Percentiles rank a stretch among this genome's conserved stretches.
Evolutionary conservation across 2,797 vertebrate genomes (phyloP).

Genomic region (Hydrolagus colliei): DNA sequence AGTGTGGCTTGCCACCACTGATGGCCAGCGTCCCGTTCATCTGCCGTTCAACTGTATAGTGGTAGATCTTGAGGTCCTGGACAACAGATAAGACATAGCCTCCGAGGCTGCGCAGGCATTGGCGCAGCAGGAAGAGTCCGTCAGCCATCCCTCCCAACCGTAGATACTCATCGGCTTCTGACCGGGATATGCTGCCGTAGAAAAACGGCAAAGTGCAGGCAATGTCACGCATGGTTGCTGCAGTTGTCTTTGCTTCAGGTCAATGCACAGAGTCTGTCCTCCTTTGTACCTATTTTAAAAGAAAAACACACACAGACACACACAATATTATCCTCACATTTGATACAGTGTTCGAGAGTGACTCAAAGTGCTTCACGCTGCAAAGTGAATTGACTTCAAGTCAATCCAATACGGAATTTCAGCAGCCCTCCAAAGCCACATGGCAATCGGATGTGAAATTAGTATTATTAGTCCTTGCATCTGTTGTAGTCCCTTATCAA

Average conservation of each 20-base stretch:
- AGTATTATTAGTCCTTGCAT: no score
- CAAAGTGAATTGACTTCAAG: no score
- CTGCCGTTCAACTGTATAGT: conserved; percentile 86
- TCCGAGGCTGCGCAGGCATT: conserved; percentile 84
- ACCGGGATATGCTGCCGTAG: conserved; percentile 85
- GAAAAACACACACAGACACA: no score
- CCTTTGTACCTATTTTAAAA: neutral
- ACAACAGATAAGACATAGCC: conserved; percentile 90
- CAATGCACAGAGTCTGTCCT: neutral
- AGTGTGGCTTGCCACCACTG: conserved; percentile 77
- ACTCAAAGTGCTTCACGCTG: no score
- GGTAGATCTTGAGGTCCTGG: conserved; percentile 73
- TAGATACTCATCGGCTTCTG: conserved; percentile 80
- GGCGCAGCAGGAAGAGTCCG: conserved; percentile 82
- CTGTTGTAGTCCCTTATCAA: no score
- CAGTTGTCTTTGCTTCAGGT: neutral
- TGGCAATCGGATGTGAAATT: no score
- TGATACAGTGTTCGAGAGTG: no score
- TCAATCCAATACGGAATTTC: no score
- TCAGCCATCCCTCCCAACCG: conserved; percentile 86
- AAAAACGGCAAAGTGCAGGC: conserved; percentile 85
- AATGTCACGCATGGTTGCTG: conserved; percentile 67
- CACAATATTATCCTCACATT: no score
- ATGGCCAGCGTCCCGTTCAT: conserved; percentile 86
- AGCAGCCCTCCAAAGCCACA: no score